Evolutionary conservation across 2,888 invertebrate genomes (phyloP).

Genomic region (Clusia tigrina): DNA sequence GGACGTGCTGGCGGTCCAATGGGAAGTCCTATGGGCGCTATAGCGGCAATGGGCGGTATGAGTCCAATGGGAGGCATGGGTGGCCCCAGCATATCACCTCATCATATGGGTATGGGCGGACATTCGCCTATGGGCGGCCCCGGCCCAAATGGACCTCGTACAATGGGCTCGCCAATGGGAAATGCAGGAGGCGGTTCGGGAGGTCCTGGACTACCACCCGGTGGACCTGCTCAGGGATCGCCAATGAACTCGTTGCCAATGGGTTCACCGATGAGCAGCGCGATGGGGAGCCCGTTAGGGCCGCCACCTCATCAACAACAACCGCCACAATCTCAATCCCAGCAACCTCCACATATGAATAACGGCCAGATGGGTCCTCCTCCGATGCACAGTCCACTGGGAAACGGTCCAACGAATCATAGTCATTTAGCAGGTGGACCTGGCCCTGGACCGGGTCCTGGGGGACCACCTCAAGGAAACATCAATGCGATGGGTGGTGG

Average conservation of each 20-base stretch:
- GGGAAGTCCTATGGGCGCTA: constrained; percentile 68
- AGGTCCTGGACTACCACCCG: constrained; percentile 74
- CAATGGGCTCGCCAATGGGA: constrained; percentile 77
- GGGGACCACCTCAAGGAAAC: constrained; percentile 34
- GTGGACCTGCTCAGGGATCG: constrained; percentile 65
- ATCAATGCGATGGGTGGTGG: constrained; percentile 39
- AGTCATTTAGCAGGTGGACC: constrained; percentile 65
- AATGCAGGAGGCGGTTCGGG: constrained; percentile 68
- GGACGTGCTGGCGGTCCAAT: constrained; percentile 59
- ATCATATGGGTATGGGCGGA: constrained; percentile 62
- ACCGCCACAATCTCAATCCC: constrained; percentile 44
- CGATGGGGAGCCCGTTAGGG: constrained; percentile 68
- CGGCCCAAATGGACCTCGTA: constrained; percentile 67
- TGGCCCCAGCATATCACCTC: constrained; percentile 64
- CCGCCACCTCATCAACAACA: constrained; percentile 34
- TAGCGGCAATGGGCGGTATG: constrained; percentile 67
- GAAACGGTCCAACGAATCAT: constrained; percentile 69
- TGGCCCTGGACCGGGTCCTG: constrained; percentile 55
- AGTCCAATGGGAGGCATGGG: constrained; percentile 67
- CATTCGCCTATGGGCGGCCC: constrained; percentile 68
- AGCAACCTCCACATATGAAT: constrained; percentile 67
- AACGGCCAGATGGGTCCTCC: constrained; percentile 80
- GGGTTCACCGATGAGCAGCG: constrained; percentile 76
- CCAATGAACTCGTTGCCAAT: constrained; percentile 78
- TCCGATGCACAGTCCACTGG: constrained; percentile 77